Conservation (phyloP, 2,113 vertebrate species). For the Aldabrachelys gigantea region DNA sequence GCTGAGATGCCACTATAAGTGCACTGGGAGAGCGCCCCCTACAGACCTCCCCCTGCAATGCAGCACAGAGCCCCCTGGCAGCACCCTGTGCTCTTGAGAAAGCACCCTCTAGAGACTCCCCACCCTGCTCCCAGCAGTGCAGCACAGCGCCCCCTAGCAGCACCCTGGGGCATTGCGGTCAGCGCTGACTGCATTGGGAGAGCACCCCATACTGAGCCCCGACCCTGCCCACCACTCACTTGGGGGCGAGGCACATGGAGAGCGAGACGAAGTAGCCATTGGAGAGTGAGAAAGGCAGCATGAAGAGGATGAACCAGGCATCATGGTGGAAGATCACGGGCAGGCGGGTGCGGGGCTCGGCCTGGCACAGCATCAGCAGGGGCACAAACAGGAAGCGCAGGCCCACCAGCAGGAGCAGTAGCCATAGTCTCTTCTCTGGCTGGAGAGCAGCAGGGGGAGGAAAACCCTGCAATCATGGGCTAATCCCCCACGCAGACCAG, state of each 20-base stretch:
- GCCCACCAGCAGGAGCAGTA: constrained; percentile 83
- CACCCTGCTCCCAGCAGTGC: too few species aligned
- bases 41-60: neutral
- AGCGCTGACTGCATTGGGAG: neutral
- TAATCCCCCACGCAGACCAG: neutral
- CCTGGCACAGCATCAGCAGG: constrained; percentile 88
- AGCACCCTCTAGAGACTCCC: neutral
- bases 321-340: constrained; percentile 83
- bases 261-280: constrained; percentile 90
- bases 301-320: constrained; percentile 79
- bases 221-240: constrained; percentile 78
- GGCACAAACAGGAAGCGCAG: constrained; percentile 84
- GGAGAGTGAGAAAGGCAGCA: constrained; percentile 85
- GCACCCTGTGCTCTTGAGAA: neutral
- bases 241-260: constrained; percentile 90
- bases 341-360: constrained; percentile 73
- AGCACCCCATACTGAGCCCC: neutral
- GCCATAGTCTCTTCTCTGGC: constrained; percentile 81
- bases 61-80: neutral
- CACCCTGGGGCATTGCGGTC: too few species aligned
- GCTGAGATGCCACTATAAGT: neutral
- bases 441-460: constrained; percentile 37
- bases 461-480: neutral
- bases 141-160: neutral
- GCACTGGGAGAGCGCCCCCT: neutral